Evolutionary conservation across 2,888 invertebrate species (phyloP).

Genomic region (Busseola fusca): DNA sequence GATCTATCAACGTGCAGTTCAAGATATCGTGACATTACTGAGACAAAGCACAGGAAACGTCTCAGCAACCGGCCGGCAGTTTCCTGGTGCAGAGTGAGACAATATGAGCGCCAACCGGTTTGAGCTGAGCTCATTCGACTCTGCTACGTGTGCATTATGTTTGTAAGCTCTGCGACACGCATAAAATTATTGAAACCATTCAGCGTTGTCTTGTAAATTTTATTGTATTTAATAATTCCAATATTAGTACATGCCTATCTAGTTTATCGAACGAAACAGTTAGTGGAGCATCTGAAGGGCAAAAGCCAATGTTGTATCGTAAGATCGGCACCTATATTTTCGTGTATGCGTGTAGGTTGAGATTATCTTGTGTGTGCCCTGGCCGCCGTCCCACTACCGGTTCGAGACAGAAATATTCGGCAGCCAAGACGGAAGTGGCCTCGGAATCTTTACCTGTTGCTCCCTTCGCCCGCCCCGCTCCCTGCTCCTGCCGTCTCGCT

Average conservation of each 20-base stretch:
- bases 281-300: constrained; percentile 18
- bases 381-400: constrained; percentile 88
- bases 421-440: constrained; percentile 89
- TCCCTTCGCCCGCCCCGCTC: constrained; percentile 86
- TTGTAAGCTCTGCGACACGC: constrained; percentile 69
- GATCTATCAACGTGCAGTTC: constrained; percentile 61
- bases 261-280: constrained; percentile 41
- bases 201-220: constrained; percentile 15
- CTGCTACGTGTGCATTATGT: constrained; percentile 69
- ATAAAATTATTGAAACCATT: constrained; percentile 57
- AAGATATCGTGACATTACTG: constrained; percentile 73
- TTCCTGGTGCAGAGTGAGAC: constrained; percentile 87
- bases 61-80: constrained; percentile 80
- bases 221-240: not conserved
- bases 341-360: constrained; percentile 70
- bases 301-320: constrained; percentile 44
- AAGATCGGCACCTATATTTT: constrained; percentile 55
- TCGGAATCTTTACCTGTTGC: constrained; percentile 90
- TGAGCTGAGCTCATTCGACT: constrained; percentile 81
- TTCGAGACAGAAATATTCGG: constrained; percentile 89
- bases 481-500: constrained; percentile 78
- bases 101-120: constrained; percentile 86
- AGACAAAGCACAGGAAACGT: constrained; percentile 87
- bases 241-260: no score
- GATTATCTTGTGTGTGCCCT: constrained; percentile 81